Evolutionary conservation across 1,140 invertebrate species (phyloP), one percentile per base, ranked within the genome.

Genomic region (Hyphantria cunea): DNA sequence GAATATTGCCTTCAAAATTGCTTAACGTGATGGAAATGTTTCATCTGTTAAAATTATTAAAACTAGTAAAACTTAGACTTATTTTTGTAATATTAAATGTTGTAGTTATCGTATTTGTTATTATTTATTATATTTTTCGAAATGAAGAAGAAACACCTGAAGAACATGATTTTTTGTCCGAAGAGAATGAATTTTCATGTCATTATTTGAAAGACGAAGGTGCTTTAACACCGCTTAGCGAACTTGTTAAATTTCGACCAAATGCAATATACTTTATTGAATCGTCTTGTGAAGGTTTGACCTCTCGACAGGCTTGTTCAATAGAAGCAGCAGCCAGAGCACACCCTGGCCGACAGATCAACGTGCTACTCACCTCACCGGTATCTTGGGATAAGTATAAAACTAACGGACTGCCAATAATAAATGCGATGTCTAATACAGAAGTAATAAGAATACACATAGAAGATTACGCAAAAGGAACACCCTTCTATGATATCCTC

Each of bases 261-360:
- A 45, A 67, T 0, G 60, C 70, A 0, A 76, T 72, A 51, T 76
- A 68, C 41, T 72, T 76, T 32, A 37, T 61, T 10, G 63, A 72
- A 25, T 68, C 63, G 0, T 45, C 63, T 8, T 72, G 73, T 37
- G 44, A 45, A 42, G 52, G 58, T 34, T 51, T 76, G 12, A 39
- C 61, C 9, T 41, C 54, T 6, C 59, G 66, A 0, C 65, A 72
- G 31, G 63, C 66, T 0, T 76, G 67, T 53, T 32, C 70, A 8
- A 52, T 76, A 4, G 68, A 76, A 59, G 64, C 73, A 3, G 67
- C 70, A 0, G 73, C 73, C 7, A 59, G 45, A 54, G 32, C 47
- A 9, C 59, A 76, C 10, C 51, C 55, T 0, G 4, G 59, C 0
- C 50, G 56, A 9, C 10, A 68, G 9, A 45, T 72, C 6, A 52